These are phyloP conservation scores for Glomeris maerens DNA, from an alignment of 1,140 invertebrate genomes.

Conservation along the genomic window DNA sequence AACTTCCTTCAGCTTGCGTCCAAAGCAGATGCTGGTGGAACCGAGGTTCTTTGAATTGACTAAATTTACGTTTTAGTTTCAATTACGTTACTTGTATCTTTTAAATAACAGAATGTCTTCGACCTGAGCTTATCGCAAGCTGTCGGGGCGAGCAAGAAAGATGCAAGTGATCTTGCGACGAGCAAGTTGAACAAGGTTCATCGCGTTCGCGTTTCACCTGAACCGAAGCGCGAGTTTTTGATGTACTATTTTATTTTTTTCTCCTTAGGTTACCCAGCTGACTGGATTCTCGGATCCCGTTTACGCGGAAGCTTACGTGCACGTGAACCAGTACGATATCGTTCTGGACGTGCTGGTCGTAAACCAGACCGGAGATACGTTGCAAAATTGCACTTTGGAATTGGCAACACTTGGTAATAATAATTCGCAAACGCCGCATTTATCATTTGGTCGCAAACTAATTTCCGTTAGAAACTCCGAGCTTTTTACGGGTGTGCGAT, in stretches of 20 bases:
- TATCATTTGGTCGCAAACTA: neutral
- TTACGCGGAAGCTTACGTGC: constrained; percentile 96
- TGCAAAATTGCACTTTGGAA: constrained; percentile 96
- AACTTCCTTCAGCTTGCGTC: constrained; percentile 66
- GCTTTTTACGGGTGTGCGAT: too few species aligned
- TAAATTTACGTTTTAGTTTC: constrained; percentile 6
- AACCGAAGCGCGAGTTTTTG: neutral
- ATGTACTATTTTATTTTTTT: constrained; percentile 14
- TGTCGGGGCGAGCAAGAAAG: constrained; percentile 50
- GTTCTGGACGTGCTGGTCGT: constrained; percentile 93
- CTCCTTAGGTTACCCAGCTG: constrained; percentile 88
- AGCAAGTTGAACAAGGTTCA: constrained; percentile 48
- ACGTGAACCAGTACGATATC: constrained; percentile 98
- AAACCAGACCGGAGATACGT: constrained; percentile 92
- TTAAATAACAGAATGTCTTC: constrained; percentile 56
- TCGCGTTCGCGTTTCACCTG: neutral
- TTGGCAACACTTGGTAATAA: constrained; percentile 70
- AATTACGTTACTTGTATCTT: constrained; percentile 1
- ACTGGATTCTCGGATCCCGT: constrained; percentile 99
- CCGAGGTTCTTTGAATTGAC: constrained; percentile 38
- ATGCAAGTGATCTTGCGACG: constrained; percentile 40
- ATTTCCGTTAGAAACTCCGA: neutral
- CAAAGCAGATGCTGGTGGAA: constrained; percentile 43
- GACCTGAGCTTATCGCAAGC: constrained; percentile 88
- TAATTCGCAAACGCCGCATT: neutral